Conservation (phyloP, 2,797 vertebrate genomes). For the Passerculus sandwichensis region DNA sequence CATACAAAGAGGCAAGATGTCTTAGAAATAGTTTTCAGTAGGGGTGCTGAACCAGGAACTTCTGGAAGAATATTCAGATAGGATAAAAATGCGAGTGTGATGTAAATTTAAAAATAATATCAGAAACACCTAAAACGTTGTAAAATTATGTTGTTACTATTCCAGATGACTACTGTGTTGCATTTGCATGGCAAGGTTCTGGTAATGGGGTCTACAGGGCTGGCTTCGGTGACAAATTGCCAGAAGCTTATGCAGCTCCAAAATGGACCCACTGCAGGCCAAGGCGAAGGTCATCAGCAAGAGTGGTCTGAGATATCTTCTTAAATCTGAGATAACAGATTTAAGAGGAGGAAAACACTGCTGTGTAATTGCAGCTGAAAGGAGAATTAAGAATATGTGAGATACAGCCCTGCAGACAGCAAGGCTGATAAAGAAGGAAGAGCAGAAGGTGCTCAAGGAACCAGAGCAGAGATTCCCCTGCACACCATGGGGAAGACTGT, state of each 20-base stretch:
- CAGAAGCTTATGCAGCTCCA: background rate
- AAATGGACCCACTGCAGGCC: accelerated
- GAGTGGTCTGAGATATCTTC: background rate
- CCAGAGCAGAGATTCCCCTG: background rate
- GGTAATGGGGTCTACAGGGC: accelerated
- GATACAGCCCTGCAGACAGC: background rate
- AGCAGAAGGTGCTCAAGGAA: background rate
- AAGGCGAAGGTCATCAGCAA: background rate
- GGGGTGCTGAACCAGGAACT: background rate
- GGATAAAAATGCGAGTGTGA: background rate
- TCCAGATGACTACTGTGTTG: background rate
- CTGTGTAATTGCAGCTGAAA: background rate
- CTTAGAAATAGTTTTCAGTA: background rate
- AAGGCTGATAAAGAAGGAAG: background rate
- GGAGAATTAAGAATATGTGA: background rate
- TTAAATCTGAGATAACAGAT: background rate
- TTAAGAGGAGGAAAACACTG: background rate
- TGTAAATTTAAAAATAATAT: background rate
- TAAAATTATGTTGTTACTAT: background rate
- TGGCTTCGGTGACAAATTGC: background rate
- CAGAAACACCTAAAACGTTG: background rate
- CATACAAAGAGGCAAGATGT: background rate
- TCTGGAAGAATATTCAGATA: background rate
- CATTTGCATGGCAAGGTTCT: background rate
- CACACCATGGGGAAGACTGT: accelerated